Percentiles rank a stretch among this genome's conserved stretches.
Evolutionary conservation across 2,113 vertebrate species (phyloP).

Genomic region (Etheostoma cragini): DNA sequence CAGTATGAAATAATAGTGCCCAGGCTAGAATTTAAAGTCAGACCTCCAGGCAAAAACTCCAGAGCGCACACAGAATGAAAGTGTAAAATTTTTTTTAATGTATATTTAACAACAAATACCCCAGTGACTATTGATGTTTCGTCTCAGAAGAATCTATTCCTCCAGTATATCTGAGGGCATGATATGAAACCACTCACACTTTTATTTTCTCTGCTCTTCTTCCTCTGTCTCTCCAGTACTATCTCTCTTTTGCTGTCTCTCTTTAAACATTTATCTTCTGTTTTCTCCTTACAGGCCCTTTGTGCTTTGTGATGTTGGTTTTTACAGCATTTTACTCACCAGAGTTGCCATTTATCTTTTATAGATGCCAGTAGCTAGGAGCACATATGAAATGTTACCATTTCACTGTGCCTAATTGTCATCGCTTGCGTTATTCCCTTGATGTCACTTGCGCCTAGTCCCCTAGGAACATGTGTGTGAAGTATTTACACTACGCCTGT

Average conservation of each 20-base stretch:
- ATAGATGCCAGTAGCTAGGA: constrained; percentile 76
- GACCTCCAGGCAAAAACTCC: constrained; percentile 95
- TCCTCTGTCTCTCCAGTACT: constrained; percentile 68
- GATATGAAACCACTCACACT: constrained; percentile 83
- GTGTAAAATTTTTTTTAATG: constrained; percentile 99
- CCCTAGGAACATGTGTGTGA: constrained; percentile 54
- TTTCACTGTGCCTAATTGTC: constrained; percentile 81
- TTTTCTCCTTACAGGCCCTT: constrained; percentile 82
- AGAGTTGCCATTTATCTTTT: constrained; percentile 84
- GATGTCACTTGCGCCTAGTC: constrained; percentile 69
- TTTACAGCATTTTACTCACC: constrained; percentile 81
- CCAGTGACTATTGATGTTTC: constrained; percentile 95
- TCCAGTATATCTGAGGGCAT: constrained; percentile 80
- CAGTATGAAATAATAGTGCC: constrained; percentile 88
- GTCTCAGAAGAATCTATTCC: constrained; percentile 88
- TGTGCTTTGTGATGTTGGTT: constrained; percentile 84
- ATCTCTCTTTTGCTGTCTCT: constrained; percentile 74
- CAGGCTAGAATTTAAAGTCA: constrained; percentile 91
- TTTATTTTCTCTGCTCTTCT: constrained; percentile 84
- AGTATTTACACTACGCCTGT: constrained; percentile 51
- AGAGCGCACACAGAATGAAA: constrained; percentile 93
- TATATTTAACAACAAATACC: constrained; percentile 99
- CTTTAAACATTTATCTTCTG: constrained; percentile 93
- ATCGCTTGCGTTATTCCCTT: constrained; percentile 64
- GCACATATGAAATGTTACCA: constrained; percentile 66